phyloP scores from a whole-genome alignment of 2,888 invertebrate genomes.

The Patella caerulea region DNA sequence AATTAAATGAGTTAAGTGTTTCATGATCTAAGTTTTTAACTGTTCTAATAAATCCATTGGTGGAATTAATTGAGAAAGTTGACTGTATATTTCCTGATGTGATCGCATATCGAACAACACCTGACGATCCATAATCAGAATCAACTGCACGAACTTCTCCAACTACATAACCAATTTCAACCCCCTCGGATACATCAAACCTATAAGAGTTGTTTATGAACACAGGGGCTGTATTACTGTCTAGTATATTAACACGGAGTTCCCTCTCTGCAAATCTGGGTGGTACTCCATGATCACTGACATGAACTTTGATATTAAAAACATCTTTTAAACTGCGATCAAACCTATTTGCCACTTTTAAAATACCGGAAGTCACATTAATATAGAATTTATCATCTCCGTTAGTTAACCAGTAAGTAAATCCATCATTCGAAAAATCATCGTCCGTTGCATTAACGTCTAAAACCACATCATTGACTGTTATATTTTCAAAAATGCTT shows the following conservation, averaged over 20 bases:
- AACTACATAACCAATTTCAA: slow-evolving; percentile 23
- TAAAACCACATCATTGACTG: slow-evolving; percentile 2
- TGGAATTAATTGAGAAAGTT: slow-evolving; percentile 20
- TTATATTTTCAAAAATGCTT: slow-evolving; percentile 20
- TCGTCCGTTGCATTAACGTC: slow-evolving; percentile 28
- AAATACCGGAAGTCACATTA: slow-evolving; percentile 26
- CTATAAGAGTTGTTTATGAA: slow-evolving; percentile 24
- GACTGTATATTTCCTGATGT: slow-evolving; percentile 12
- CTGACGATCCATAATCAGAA: slow-evolving; percentile 38
- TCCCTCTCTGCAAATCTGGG: slow-evolving; percentile 22
- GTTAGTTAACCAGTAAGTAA: slow-evolving; percentile 31
- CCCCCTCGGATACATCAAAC: slow-evolving; percentile 31
- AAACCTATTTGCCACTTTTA: slow-evolving; percentile 29
- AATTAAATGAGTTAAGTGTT: slow-evolving; percentile 2
- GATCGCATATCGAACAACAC: slow-evolving; percentile 26
- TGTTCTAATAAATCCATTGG: slow-evolving; percentile 26
- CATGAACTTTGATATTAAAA: slow-evolving; percentile 31
- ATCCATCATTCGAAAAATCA: slow-evolving; percentile 34
- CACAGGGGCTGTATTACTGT: slow-evolving; percentile 36
- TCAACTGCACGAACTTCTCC: slow-evolving; percentile 32
- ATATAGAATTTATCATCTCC: slow-evolving; percentile 37
- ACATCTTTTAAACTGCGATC: slow-evolving; percentile 26
- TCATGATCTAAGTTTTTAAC: slow-evolving; percentile 27
- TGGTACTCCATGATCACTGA: slow-evolving; percentile 35
- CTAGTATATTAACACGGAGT: slow-evolving; percentile 28